A percentile compares a stretch with the other conserved stretches of the same genome.
These are phyloP conservation scores for Hyppa rectilinea DNA, from an alignment of 2,888 invertebrate species.

Conservation along the genomic window DNA sequence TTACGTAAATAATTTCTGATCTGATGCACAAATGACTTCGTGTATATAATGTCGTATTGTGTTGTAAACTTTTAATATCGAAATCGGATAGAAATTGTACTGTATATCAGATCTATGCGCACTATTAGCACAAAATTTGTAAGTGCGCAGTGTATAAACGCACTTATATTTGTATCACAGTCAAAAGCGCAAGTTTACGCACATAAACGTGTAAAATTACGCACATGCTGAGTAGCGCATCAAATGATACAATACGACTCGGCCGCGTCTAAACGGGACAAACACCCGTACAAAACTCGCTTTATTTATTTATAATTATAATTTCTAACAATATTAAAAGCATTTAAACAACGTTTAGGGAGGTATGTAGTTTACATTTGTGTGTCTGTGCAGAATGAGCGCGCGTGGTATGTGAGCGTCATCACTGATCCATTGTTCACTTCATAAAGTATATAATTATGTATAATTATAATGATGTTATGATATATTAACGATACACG, in stretches of 20 bases:
- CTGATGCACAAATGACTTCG: constrained; percentile 60
- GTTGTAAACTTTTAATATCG: constrained; percentile 49
- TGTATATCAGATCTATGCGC: constrained; percentile 53
- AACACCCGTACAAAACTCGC: constrained; percentile 66
- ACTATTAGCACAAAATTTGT: constrained; percentile 40
- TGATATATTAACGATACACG: constrained; percentile 64
- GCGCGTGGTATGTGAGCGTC: constrained; percentile 62
- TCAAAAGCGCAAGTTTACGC: constrained; percentile 37
- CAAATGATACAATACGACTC: constrained; percentile 47
- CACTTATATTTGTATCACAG: constrained; percentile 44
- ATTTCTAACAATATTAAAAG: constrained; percentile 77
- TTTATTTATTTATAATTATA: constrained; percentile 79
- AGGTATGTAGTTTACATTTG: constrained; percentile 76
- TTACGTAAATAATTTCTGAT: constrained; percentile 56
- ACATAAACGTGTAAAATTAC: constrained; percentile 41
- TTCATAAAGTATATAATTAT: constrained; percentile 71
- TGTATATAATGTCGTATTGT: constrained; percentile 63
- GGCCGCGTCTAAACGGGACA: constrained; percentile 49
- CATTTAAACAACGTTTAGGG: constrained; percentile 84
- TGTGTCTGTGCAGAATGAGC: constrained; percentile 62
- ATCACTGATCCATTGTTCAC: constrained; percentile 64
- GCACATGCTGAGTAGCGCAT: constrained; percentile 29
- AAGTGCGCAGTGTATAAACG: constrained; percentile 33
- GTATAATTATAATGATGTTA: constrained; percentile 64
- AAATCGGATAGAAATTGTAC: constrained; percentile 46